Conservation (phyloP, 2,888 invertebrate genomes). For the Eupeodes latifasciatus region DNA sequence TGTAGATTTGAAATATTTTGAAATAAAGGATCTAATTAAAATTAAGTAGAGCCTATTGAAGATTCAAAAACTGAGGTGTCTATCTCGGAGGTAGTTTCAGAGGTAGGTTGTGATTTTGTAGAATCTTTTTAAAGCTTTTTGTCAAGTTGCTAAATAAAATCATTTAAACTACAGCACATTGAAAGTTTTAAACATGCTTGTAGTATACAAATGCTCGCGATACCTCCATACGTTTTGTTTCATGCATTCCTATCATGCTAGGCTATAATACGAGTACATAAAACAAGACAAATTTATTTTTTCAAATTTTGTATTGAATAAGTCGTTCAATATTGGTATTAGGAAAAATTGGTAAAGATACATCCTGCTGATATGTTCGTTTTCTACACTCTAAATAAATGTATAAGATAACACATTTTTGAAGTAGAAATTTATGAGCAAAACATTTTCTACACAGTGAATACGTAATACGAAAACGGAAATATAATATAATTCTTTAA, state of each 20-base stretch:
- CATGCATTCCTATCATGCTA: slow-evolving; percentile 64
- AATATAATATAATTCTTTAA: background rate
- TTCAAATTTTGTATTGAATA: background rate
- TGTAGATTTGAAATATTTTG: slow-evolving; percentile 20
- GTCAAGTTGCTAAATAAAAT: slow-evolving; percentile 21
- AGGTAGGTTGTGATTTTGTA: background rate
- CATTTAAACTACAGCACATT: slow-evolving; percentile 60
- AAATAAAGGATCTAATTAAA: slow-evolving; percentile 9
- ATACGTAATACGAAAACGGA: slow-evolving; percentile 44
- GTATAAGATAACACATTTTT: background rate
- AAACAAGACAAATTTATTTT: slow-evolving; percentile 32
- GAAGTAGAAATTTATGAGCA: slow-evolving; percentile 18
- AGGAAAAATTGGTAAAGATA: slow-evolving; percentile 24
- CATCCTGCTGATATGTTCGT: background rate
- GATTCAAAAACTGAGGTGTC: slow-evolving; percentile 20
- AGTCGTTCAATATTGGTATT: background rate
- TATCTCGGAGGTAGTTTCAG: slow-evolving; percentile 29
- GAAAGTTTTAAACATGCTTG: slow-evolving; percentile 57
- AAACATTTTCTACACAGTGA: slow-evolving; percentile 32
- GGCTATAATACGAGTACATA: slow-evolving; percentile 7
- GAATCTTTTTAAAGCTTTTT: background rate
- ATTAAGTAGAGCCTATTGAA: background rate
- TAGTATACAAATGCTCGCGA: slow-evolving; percentile 30
- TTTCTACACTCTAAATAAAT: background rate
- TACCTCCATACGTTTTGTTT: slow-evolving; percentile 24